A percentile compares a stretch with the other conserved stretches of the same genome.
These are phyloP conservation scores for Tenrec ecaudatus DNA, from an alignment of 2,113 vertebrate genomes.

Conservation along the genomic window DNA sequence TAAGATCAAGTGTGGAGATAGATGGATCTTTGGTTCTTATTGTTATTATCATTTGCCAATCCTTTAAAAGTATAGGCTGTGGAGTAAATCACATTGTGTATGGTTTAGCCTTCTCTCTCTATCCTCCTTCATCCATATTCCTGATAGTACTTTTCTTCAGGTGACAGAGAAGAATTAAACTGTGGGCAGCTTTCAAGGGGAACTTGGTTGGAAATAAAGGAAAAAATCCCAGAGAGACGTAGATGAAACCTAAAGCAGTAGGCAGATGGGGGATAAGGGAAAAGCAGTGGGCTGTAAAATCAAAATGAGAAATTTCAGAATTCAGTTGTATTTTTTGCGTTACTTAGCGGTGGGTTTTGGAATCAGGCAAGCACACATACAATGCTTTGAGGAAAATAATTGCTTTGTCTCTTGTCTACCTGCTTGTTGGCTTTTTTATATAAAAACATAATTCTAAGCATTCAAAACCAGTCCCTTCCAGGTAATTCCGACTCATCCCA, in stretches of 20 bases:
- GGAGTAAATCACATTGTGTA: slow-evolving; percentile 19
- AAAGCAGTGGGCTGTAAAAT: slow-evolving; percentile 55
- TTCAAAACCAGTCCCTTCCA: neutral
- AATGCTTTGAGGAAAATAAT: slow-evolving; percentile 48
- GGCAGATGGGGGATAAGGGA: neutral
- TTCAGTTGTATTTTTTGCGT: slow-evolving; percentile 32
- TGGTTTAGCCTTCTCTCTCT: neutral
- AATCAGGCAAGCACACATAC: slow-evolving; percentile 19
- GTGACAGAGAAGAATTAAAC: slow-evolving; percentile 49
- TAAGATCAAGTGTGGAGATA: too few relatives aligned
- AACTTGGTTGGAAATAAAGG: slow-evolving; percentile 34
- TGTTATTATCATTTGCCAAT: neutral
- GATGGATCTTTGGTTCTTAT: too few relatives aligned
- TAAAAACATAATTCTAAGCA: slow-evolving; percentile 47
- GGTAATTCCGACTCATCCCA: neutral
- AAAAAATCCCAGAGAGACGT: slow-evolving; percentile 23
- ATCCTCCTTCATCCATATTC: slow-evolving; percentile 15
- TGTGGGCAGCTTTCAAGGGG: slow-evolving; percentile 37
- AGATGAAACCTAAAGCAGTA: slow-evolving; percentile 24
- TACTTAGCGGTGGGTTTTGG: slow-evolving; percentile 53
- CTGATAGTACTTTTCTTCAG: slow-evolving; percentile 26
- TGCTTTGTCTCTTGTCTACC: slow-evolving; percentile 50
- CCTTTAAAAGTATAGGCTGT: neutral
- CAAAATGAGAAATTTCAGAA: slow-evolving; percentile 64
- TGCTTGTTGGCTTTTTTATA: slow-evolving; percentile 2